These are phyloP conservation scores for Sarcophaga peregrina DNA, from an alignment of 1,140 invertebrate species.

Conservation along the genomic window DNA sequence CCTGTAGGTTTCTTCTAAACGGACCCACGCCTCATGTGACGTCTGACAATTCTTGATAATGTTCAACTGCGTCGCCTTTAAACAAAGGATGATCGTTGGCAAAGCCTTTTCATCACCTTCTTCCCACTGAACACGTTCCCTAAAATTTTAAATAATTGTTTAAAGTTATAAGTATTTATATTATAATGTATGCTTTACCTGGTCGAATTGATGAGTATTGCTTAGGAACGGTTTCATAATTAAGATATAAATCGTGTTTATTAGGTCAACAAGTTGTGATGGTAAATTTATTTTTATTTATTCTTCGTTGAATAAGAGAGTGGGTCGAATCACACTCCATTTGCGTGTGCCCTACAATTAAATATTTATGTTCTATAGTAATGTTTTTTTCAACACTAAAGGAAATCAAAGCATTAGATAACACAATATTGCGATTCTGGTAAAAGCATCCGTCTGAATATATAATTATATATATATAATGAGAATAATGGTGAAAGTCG, in stretches of 20 bases:
- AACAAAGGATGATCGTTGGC: slow-evolving; percentile 22
- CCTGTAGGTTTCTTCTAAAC: slow-evolving; percentile 4
- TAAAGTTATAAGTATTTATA: background rate
- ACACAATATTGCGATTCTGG: slow-evolving; percentile 40
- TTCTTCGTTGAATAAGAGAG: slow-evolving; percentile 44
- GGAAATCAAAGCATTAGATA: slow-evolving; percentile 41
- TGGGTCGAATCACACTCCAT: slow-evolving; percentile 44
- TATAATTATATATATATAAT: slow-evolving; percentile 55
- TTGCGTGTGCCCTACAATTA: slow-evolving; percentile 44
- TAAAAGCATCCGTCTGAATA: slow-evolving; percentile 41
- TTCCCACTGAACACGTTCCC: too few species aligned
- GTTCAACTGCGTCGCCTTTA: slow-evolving; percentile 30
- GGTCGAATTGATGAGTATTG: slow-evolving; percentile 37
- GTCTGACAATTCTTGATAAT: slow-evolving; percentile 32
- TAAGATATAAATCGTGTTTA: slow-evolving; percentile 31
- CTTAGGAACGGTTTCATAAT: slow-evolving; percentile 38
- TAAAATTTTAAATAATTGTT: background rate
- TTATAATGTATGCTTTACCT: slow-evolving; percentile 35
- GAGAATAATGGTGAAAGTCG: slow-evolving; percentile 61
- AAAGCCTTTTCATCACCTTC: slow-evolving; percentile 39
- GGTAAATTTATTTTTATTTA: slow-evolving; percentile 40
- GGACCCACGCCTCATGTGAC: slow-evolving; percentile 24
- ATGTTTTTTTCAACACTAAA: slow-evolving; percentile 36
- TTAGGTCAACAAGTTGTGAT: slow-evolving; percentile 30
- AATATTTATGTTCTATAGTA: slow-evolving; percentile 43